Base-by-base conservation (phyloP, 2,113 vertebrate genomes). In the Malurus melanocephalus region DNA sequence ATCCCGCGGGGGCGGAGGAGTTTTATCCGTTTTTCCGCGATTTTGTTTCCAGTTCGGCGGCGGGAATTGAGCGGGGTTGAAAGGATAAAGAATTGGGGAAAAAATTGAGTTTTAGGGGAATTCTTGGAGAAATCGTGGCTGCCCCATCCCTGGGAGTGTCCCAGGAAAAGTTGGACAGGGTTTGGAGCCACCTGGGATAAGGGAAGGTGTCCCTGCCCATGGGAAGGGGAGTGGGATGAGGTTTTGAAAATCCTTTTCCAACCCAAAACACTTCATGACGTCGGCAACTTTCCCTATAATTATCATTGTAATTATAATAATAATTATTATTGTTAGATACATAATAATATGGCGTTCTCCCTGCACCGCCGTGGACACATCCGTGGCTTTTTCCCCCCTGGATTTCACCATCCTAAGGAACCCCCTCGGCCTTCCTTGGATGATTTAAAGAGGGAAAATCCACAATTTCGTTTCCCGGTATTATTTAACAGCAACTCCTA, bases 401-500 rank as follows among this genome's bases (percentile, higher is more conserved):
- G 28, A 48, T 62, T 80, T 75, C 51, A 17, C 16, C 21, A n/a
- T 3, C 18, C 14, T 19, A 62, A 62, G 10, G 61, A 77, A 68
- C 21, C 2, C 10, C 0, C 0, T 38, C 11, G 38, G 0, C 7
- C 10, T 72, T 57, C 4, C 1, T 5, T 43, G 40, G 65, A 73
- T 24, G 11, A 38, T 16, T 22, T 8, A 19, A 66, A 53, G 24
- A 21, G 7, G 16, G n/a, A 35, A 48, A 66, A 59, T 2, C 20
- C 24, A 6, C 3, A 5, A 11, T 35, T 51, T 51, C 14, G 16
- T 22, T 57, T 32, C 61, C 35, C 61, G 7, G 35, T 10, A 32
- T 66, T 51, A 66, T 59, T 66, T 66, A 26, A 13, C 30, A 57
- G 8, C 24, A 17, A 26, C 11, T 51, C 45, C 35, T 35, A 21